Base-by-base conservation (phyloP, 2,113 vertebrate species). In the Syngnathus scovelli region DNA sequence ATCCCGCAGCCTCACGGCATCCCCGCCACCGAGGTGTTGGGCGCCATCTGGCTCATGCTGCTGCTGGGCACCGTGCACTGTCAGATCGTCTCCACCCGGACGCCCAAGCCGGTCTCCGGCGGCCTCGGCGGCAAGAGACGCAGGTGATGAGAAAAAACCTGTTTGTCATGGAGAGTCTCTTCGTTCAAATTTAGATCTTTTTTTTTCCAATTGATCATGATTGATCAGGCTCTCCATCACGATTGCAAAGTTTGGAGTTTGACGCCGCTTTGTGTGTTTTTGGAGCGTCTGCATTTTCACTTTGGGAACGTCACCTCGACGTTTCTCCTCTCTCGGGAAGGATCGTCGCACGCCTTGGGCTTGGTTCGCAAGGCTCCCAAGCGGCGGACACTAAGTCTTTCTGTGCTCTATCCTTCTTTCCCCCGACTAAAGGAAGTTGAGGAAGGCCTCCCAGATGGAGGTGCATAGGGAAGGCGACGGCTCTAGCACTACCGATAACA, bases 401-500 rank as follows among this genome's bases (percentile, higher is more conserved):
- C 72, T 88, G 71, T 78, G 67, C 80, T 95, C 89, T 93, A 23
- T 44, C 27, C 87, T 88, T 93, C 93, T 90, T 95, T 86, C 94
- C 91, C 94, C 91, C 91, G 89, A 86, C 91, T 90, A 71, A 96
- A 99, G 97, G 96, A 98, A 96, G 93, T 93, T 99, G 91, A 95
- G 97, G 92, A 99, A 98, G 93, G 95, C 96, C 76, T 93, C 93
- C 88, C 95, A 98, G 90, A 93, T 96, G 94, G 97, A 98, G 93
- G 94, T 94, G 79, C 95, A 96, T 89, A 98, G 96, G 89, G 97
- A 99, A 95, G 96, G 95, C 82, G 96, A 98, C 86, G 97, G 95
- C 88, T 99, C 97, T 91, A 99, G 97, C 90, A 98, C 95, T 86
- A 98, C 96, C 90, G 97, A 99, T 93, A 95, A 96, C 91, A 94